Evolutionary conservation across 2,797 vertebrate species (phyloP), one percentile per base, ranked within the genome.

Genomic region (Mycteria americana): DNA sequence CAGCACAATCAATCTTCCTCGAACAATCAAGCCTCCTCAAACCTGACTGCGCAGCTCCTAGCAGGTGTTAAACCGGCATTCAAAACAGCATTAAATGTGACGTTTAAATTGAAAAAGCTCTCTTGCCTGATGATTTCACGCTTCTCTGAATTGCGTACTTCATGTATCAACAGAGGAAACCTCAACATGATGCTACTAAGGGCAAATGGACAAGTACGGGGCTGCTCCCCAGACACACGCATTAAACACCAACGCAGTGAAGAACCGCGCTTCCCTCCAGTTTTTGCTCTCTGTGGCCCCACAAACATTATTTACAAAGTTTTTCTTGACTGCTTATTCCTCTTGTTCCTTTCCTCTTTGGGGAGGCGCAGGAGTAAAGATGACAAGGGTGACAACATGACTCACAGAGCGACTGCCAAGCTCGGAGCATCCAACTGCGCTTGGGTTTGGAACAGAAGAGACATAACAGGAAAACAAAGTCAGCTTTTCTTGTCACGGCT

Each of bases 201-300:
- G 59, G 67, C 45, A 37, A 60, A 31, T 0, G 28, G 39, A 10
- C 1, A 3, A 10, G 22, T 0, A 3, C 3, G 0, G n/a, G 18
- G 28, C 5, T 1, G 10, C 28, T 60, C 62, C 53, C 48, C 18
- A 18, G 23, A 8, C 0, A 8, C 0, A 3, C 0, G 4, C 37
- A 5, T 5, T 5, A 13, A 67, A 30, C 27, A 14, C 14, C 30
- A 53, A 11, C 2, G 0, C 50, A 21, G 43, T 1, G 4, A 54
- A 31, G 46, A 81, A 19, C 14, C 0, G 0, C 69, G 60, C 7
- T 15, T 14, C 48, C 56, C 56, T 35, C 43, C 39, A 2, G 18
- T 6, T 68, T 24, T 24, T 6, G 8, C 48, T 9, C 63, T 30
- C 81, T 5, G 43, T 37, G 37, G 43, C 60, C 18, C 27, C 11